Conservation (phyloP, 2,888 invertebrate genomes). For the Melieria picta region DNA sequence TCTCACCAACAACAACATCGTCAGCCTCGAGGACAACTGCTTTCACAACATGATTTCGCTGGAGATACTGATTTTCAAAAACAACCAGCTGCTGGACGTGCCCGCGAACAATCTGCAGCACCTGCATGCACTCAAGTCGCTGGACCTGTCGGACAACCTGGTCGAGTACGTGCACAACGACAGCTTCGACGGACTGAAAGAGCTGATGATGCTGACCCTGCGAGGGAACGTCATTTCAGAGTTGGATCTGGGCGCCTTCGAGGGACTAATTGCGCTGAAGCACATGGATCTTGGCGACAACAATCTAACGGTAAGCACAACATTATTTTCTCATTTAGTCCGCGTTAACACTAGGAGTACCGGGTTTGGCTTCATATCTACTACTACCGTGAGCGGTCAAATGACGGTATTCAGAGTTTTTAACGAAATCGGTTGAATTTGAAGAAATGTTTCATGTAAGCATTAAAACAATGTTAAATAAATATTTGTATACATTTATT, state of each 20-base stretch:
- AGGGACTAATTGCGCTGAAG: constrained; percentile 77
- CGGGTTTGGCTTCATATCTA: too few relatives aligned
- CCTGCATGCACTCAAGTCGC: constrained; percentile 74
- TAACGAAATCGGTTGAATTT: too few relatives aligned
- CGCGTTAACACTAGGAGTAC: too few relatives aligned
- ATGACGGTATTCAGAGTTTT: too few relatives aligned
- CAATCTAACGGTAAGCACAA: constrained; percentile 73
- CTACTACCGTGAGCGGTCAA: too few relatives aligned
- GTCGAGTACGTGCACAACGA: constrained; percentile 78
- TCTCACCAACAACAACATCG: constrained; percentile 79
- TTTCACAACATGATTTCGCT: constrained; percentile 77
- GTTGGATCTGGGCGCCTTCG: constrained; percentile 78
- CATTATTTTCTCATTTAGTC: too few relatives aligned
- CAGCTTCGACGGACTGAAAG: constrained; percentile 78
- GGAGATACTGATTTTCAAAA: constrained; percentile 77
- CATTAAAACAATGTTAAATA: too few relatives aligned
- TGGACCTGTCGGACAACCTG: constrained; percentile 83
- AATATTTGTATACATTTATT: too few relatives aligned
- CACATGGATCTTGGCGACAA: constrained; percentile 83
- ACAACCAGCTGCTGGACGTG: constrained; percentile 82
- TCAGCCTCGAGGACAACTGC: constrained; percentile 76
- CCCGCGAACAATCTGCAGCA: constrained; percentile 76
- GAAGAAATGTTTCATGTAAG: too few relatives aligned
- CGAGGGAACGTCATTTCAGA: constrained; percentile 81
- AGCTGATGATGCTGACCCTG: constrained; percentile 76